Evolutionary conservation across 2,797 vertebrate genomes (phyloP).

Genomic region (Fistularia tabacaria): DNA sequence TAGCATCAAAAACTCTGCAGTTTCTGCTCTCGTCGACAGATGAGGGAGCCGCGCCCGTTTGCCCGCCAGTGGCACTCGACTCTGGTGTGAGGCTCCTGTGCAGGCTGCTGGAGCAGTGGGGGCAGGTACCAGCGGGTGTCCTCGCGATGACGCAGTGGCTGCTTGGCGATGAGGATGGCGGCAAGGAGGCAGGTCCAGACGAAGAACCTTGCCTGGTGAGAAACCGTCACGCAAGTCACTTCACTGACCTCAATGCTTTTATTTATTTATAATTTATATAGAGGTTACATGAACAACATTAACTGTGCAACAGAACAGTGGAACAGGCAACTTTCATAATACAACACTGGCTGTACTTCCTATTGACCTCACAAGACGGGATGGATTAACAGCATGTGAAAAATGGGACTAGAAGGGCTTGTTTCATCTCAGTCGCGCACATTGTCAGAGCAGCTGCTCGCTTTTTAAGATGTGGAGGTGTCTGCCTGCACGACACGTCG

Average conservation of each 20-base stretch:
- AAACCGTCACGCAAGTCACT: not conserved
- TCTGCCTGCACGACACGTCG: no score
- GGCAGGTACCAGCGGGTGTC: slow-evolving; percentile 64
- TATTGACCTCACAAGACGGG: no score
- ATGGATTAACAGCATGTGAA: no score
- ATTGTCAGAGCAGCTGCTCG: no score
- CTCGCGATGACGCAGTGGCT: slow-evolving; percentile 82
- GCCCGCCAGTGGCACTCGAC: slow-evolving; percentile 83
- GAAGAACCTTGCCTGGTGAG: slow-evolving; percentile 61
- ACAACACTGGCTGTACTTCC: no score
- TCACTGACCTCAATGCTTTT: not conserved
- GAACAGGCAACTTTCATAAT: not conserved
- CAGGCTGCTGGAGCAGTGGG: slow-evolving; percentile 79
- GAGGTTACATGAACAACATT: not conserved
- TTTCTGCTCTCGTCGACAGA: slow-evolving; percentile 61
- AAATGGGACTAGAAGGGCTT: no score
- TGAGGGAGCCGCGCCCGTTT: slow-evolving; percentile 71
- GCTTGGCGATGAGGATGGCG: slow-evolving; percentile 70
- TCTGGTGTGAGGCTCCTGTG: slow-evolving; percentile 79
- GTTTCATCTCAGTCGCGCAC: no score
- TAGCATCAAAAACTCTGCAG: not conserved
- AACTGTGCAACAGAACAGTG: no score
- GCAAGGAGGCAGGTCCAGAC: slow-evolving; percentile 18
- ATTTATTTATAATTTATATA: no score
- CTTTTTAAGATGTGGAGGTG: no score